Evolutionary conservation across 2,888 invertebrate species (phyloP).

Genomic region (Catonia carolina): DNA sequence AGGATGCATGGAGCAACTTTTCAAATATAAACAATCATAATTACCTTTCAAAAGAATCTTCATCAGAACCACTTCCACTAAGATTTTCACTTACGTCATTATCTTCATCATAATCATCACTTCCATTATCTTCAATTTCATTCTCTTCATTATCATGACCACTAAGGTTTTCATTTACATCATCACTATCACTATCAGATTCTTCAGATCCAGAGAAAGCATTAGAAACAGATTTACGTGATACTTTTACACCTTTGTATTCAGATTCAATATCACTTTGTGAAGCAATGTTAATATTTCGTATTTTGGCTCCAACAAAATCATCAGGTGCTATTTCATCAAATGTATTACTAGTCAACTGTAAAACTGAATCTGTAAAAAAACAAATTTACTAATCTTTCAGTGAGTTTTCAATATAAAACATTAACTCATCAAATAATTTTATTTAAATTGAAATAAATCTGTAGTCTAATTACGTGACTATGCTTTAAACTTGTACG

Average conservation of each 20-base stretch:
- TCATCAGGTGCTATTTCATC: constrained; percentile 16
- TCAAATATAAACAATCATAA: constrained; percentile 20
- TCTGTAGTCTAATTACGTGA: too few species aligned
- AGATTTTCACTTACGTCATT: not conserved
- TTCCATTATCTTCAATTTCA: constrained; percentile 3
- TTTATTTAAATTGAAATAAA: too few species aligned
- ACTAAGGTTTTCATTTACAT: not conserved
- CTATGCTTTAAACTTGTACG: too few species aligned
- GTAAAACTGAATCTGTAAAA: constrained; percentile 21
- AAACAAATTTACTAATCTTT: too few species aligned
- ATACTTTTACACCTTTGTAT: constrained; percentile 66
- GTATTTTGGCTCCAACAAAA: constrained; percentile 12
- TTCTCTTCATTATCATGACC: constrained; percentile 2
- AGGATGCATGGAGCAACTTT: too few species aligned
- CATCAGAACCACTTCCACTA: constrained; percentile 11
- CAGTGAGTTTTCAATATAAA: too few species aligned
- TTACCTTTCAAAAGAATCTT: constrained; percentile 5
- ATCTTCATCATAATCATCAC: constrained; percentile 19
- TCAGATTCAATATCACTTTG: constrained; percentile 21
- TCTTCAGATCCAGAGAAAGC: not conserved
- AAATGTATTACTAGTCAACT: constrained; percentile 11
- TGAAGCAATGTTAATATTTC: constrained; percentile 20
- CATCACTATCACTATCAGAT: not conserved
- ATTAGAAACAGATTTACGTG: constrained; percentile 48
- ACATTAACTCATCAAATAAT: too few species aligned